Evolutionary conservation across 2,888 invertebrate genomes (phyloP), one percentile per base, ranked within the genome.

Genomic region (Trichogramma evanescens): DNA sequence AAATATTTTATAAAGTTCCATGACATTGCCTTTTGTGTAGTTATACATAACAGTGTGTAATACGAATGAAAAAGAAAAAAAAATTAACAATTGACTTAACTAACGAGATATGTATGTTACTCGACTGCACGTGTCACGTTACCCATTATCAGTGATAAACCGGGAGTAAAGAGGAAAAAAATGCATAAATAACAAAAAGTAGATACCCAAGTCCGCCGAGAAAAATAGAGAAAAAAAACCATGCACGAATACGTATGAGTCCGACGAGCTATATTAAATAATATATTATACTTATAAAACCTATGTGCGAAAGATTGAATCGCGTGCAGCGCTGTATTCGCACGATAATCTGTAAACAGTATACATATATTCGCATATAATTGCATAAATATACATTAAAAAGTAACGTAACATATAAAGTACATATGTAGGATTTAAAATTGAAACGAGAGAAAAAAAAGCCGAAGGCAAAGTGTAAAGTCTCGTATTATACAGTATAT

Each of bases 341-440:
- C 58, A 56, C 50, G 54, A 62, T 58, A 62, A 63, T 45, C 40
- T 63, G 60, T 63, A 65, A 61, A 62, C 63, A 62, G 54, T 60
- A 63, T 63, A 60, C 53, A 63, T 10, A 48, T 63, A 63, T 4
- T 26, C 26, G 26, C 26, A 26, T 26, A 26, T 26, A 26, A 26
- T 26, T 26, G 26, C 26, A 26, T 26, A 26, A 26, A 26, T 2
- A 2, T 26, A 26, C 26, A 26, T 26, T 26, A 26, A 26, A 26
- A 26, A 1, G 26, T 26, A 26, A 26, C 26, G 26, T 26, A 26
- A 26, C 26, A 26, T 26, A 26, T 26, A 26, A 26, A 26, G 26
- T 26, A 26, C 26, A 26, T 26, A 26, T 26, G 3, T 26, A 26
- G 26, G 26, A 26, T 26, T 26, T 26, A 26, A 26, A 26, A 26